Base-by-base conservation (phyloP, 2,113 vertebrate species). In the Peromyscus maniculatus region DNA sequence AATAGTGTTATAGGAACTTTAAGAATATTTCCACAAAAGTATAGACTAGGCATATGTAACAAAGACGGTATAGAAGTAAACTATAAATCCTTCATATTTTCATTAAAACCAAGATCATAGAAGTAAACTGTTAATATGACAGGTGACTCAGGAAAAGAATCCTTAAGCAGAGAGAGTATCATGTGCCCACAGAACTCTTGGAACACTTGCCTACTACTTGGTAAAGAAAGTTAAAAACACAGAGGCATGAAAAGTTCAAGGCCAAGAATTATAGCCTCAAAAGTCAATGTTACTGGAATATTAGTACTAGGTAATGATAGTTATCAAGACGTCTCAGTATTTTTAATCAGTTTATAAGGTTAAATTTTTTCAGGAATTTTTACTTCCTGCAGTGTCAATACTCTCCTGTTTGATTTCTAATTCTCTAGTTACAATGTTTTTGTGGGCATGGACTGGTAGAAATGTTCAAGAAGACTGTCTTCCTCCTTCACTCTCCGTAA, bases 21-120 rank as follows among this genome's bases (percentile, higher is more conserved):
- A 92, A 84, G 28, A 57, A 77, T 92, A 39, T 55, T 95, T 96
- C 88, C 67, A 46, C 46, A 96, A 95, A 95, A 82, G 72, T 82
- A 93, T 36, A 93, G 43, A 62, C 66, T 77, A 3, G 89, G 19
- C 64, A 79, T 33, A 43, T 46, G 72, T 72, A 75, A 80, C 28
- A 52, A 92, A 95, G 22, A 69, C 31, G 17, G 36, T 19, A 49
- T 4, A 55, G 22, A 79, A 13, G 88, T 31, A 90, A 95, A 89
- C 72, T 62, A 87, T 0, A 91, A 89, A 80, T 46, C 87, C 55
- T 79, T 80, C 26, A 36, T 79, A 39, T 12, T 72, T 62, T 91
- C 43, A 82, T 89, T 87, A 93, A 46, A 91, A 91, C 21, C 21
- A 97, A 83, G 3, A 62, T 26, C 43, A 91, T 49, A 21, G 3